These are phyloP conservation scores for Chaetophractus vellerosus DNA, from an alignment of 2,797 vertebrate species.

Conservation along the genomic window DNA sequence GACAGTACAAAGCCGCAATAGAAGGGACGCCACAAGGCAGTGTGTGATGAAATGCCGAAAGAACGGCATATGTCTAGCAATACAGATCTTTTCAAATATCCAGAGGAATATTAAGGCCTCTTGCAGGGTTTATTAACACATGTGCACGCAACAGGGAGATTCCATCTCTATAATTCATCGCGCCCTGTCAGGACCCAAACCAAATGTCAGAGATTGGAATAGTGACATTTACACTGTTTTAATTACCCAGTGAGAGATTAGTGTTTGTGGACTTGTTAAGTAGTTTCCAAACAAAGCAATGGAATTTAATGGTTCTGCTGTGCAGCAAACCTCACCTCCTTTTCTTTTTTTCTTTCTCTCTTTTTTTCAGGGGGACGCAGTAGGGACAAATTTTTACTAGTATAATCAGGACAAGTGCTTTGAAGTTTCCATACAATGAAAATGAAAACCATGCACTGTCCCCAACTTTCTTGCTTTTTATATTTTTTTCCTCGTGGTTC, in stretches of 20 bases:
- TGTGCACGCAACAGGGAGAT: slow-evolving; percentile 41
- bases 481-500: not conserved
- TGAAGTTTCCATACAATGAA: slow-evolving; percentile 50
- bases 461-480: not conserved
- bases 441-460: slow-evolving; percentile 41
- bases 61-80: not conserved
- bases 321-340: not conserved
- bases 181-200: slow-evolving; percentile 85
- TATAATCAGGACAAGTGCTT: slow-evolving; percentile 66
- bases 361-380: not conserved
- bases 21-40: not conserved
- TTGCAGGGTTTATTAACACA: slow-evolving; percentile 41
- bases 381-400: slow-evolving; percentile 56
- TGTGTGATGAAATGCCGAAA: not conserved
- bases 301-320: slow-evolving; percentile 84
- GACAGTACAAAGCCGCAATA: too few relatives aligned
- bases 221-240: slow-evolving; percentile 90
- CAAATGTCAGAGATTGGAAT: slow-evolving; percentile 84
- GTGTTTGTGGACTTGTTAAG: slow-evolving; percentile 86
- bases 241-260: slow-evolving; percentile 89
- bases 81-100: not conserved
- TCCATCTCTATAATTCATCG: slow-evolving; percentile 83
- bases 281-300: slow-evolving; percentile 86
- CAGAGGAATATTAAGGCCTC: not conserved
- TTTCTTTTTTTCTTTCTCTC: not conserved